Percentiles rank a stretch among this genome's conserved stretches.
Conservation (phyloP, 2,797 vertebrate species). For the Pantherophis vulpinus region DNA sequence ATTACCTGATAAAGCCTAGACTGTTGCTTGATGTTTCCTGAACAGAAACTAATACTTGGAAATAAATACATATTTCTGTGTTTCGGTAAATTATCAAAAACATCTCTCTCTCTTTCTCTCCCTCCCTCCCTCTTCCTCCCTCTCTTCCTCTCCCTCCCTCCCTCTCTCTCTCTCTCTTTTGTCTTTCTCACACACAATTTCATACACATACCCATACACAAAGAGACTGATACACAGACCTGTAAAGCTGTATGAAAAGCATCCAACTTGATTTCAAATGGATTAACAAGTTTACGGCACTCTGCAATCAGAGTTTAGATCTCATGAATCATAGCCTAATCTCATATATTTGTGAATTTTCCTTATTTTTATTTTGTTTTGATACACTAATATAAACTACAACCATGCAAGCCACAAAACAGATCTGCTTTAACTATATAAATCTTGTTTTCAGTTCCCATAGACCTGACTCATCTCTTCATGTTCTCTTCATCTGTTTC, state of each 20-base stretch:
- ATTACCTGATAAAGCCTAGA: not conserved
- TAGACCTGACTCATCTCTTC: constrained; percentile 56
- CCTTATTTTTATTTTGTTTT: constrained; percentile 30
- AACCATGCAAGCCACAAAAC: constrained; percentile 41
- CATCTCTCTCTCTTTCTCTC: not conserved
- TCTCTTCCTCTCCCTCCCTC: no score
- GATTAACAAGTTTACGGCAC: not conserved
- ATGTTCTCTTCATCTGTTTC: constrained; percentile 62
- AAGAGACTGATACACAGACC: not conserved
- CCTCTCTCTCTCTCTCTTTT: not conserved
- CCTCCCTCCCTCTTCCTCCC: no score
- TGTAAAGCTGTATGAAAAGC: not conserved
- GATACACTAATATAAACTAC: constrained; percentile 10
- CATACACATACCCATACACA: not conserved
- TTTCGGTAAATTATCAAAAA: not conserved
- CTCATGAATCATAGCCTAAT: not conserved
- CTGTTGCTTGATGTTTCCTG: not conserved
- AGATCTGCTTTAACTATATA: constrained; percentile 44
- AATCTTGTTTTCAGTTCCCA: constrained; percentile 46
- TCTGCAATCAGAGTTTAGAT: not conserved
- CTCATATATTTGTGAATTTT: not conserved
- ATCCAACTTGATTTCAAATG: not conserved
- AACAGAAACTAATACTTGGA: not conserved
- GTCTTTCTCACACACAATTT: not conserved
- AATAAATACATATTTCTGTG: not conserved